phyloP scores from a whole-genome alignment of 2,113 vertebrate species.

The Callionymus lyra region DNA sequence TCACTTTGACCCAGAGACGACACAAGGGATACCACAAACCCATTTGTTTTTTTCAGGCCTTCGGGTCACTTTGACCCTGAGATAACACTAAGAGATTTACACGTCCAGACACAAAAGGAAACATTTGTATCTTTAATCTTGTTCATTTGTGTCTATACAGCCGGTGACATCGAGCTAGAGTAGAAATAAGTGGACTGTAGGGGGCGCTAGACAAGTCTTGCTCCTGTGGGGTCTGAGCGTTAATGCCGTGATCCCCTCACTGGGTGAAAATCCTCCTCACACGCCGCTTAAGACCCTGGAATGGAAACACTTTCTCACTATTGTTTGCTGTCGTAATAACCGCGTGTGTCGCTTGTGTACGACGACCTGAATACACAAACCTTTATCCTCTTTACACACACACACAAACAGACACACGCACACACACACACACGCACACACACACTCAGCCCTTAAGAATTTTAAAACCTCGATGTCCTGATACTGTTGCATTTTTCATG shows the following conservation, averaged over 20 bases:
- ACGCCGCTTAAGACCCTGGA: conserved; percentile 10
- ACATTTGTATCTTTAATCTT: no score
- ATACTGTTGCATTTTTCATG: conserved; percentile 53
- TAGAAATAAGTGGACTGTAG: no score
- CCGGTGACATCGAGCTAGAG: no score
- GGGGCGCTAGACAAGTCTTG: no score
- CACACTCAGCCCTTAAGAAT: conserved; percentile 42
- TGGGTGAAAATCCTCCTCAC: background rate
- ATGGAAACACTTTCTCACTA: conserved; percentile 9
- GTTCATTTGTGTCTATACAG: no score
- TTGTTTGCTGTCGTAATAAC: conserved; percentile 33
- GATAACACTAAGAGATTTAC: no score
- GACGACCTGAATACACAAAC: conserved; percentile 29
- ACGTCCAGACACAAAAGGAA: no score
- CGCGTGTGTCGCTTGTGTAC: conserved; percentile 11
- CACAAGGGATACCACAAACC: no score
- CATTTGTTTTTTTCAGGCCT: no score
- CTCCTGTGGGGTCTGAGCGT: background rate
- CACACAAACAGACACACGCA: conserved; percentile 12
- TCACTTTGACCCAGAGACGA: no score
- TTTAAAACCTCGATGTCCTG: conserved; percentile 55
- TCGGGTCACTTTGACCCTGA: no score
- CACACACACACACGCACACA: conserved; percentile 17
- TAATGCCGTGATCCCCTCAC: background rate
- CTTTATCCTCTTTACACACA: conserved; percentile 39